Percentiles rank a stretch among this genome's conserved stretches.
phyloP scores from a whole-genome alignment of 1,140 invertebrate species.

The Sitophilus oryzae region DNA sequence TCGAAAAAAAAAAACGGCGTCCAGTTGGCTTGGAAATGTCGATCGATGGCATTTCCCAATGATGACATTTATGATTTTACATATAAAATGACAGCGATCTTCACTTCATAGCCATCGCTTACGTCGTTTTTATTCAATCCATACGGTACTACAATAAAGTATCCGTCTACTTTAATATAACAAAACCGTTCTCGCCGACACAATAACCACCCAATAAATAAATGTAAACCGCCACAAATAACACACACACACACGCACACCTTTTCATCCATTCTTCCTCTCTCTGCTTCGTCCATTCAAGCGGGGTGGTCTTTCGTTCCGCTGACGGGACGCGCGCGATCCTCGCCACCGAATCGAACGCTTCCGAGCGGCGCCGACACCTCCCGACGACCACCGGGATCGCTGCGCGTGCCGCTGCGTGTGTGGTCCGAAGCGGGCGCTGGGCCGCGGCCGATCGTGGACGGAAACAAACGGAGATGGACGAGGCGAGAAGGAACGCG shows the following conservation, averaged over 20 bases:
- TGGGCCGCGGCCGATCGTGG: neutral
- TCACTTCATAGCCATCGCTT: no score
- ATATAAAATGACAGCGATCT: no score
- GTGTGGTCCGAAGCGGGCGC: neutral
- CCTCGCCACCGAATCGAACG: neutral
- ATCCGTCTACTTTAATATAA: no score
- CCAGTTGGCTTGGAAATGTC: no score
- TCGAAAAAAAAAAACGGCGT: no score
- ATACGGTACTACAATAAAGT: no score
- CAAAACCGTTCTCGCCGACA: neutral
- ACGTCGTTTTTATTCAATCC: no score
- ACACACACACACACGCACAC: neutral
- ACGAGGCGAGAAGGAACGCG: neutral
- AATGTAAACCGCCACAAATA: neutral
- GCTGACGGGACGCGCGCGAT: neutral
- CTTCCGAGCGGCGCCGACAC: neutral
- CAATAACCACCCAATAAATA: neutral
- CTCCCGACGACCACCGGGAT: neutral
- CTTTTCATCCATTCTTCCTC: no score
- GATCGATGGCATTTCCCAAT: no score
- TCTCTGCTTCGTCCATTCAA: no score
- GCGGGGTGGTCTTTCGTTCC: neutral
- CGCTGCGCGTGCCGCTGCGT: neutral
- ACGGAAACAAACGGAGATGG: neutral
- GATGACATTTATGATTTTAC: no score